Evolutionary conservation across 1,140 invertebrate species (phyloP), one percentile per base, ranked within the genome.

Genomic region (Marisa cornuarietis): DNA sequence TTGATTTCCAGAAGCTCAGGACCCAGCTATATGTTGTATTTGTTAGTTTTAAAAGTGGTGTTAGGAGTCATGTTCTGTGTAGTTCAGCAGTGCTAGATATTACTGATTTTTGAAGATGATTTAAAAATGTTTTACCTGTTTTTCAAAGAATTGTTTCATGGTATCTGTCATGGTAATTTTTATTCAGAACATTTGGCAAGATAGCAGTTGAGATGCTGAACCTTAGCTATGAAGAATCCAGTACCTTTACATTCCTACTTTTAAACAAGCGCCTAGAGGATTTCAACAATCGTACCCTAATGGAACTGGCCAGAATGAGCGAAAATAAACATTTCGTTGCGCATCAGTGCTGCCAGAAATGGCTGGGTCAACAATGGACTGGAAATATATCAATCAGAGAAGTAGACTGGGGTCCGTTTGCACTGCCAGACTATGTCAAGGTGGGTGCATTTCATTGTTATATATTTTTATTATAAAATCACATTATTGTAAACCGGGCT

Each of bases 301-400:
- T 90, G 22, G 87, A 90, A 69, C 84, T 90, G n/a, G 88, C 89
- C 24, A 82, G 88, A 71, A 85, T 88, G 68, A 84, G 87, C 18
- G 84, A 86, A 71, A 88, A 89, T 73, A 83, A 84, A 16, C 83
- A 84, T 54, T 92, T 92, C 80, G 87, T 92, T 18, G 90, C 91
- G 18, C 91, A 92, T 82, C 88, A 90, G 10, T 91, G 90, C 74
- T 91, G 91, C 84, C 91, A 92, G 83, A 90, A 90, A 80, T 91
- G 90, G 88, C 82, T 92, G 14, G 90, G 87, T 0, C 87, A 87
- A n/a, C 83, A 85, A 52, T 89, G 91, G 73, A 85, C 86, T 73
- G 91, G 91, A 1, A 81, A 86, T 11, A 87, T 92, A 51, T 85
- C 87, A 61, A 82, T 91, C 0, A 83, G 89, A 72, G 91, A 91